Evolutionary conservation across 2,113 vertebrate species (phyloP), one percentile per base, ranked within the genome.

Genomic region (Diadophis punctatus): DNA sequence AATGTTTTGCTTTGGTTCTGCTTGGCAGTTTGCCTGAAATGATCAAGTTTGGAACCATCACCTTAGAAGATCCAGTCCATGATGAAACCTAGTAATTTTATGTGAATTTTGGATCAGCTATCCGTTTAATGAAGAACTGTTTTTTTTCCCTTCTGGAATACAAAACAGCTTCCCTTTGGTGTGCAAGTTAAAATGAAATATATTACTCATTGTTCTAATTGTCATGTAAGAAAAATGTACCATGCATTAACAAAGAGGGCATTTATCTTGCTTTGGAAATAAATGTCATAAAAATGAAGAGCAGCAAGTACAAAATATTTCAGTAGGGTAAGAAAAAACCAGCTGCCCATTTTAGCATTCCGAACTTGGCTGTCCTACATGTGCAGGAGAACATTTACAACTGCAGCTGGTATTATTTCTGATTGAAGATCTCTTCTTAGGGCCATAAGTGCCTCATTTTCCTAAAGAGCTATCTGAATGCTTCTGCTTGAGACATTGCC

Each of bases 381-480:
- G 55, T 91, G 87, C 96, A 87, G 95, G 87, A 96, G 94, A 96
- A 94, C 95, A 96, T 96, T 96, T 93, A 95, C 86, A 93, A 93
- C 34, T 95, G 88, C 94, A 97, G 92, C 93, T 97, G 93, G 91
- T 90, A 95, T 94, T 96, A 93, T 80, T 94, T 93, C 93, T 96
- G 95, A 96, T 95, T 97, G 89, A 97, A 96, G 89, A 95, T 95
- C n/a, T 95, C 92, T 93, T 94, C 43, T 97, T 94, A 93, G 86
- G 90, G 43, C 23, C 93, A 0, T 60, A 93, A 96, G 51, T 49
- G 92, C 90, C 49, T 96, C 89, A 52, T 68, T 96, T 95, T 95
- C 90, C 93, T 95, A 92, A 90, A 97, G 95, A 94, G 95, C 60
- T 93, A 39, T 93, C 55, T 95, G 60, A 85, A 30, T 92, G 58